Base-by-base conservation (phyloP, 2,888 invertebrate genomes). In the Drosophila vallismaia region DNA sequence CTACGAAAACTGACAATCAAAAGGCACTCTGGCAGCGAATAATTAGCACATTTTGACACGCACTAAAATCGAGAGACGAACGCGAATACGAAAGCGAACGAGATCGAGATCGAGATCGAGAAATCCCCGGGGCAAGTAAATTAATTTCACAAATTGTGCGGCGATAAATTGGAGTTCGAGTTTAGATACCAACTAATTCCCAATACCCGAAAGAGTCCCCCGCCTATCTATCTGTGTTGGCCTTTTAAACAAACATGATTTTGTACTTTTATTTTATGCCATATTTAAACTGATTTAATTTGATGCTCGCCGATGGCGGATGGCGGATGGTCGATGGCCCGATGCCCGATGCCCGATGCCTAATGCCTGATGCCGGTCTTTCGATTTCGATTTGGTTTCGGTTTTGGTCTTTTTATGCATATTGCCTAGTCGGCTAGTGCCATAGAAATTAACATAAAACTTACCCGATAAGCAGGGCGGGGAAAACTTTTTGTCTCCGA, bases 131-230 rank as follows among this genome's bases (percentile, higher is more conserved):
- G 36, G 44, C 73, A 24, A 68, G 84, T 79, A 82, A 86, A 89
- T 89, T 88, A 80, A 88, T 86, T 87, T 77, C 89, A 89, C 87
- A 86, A 88, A 89, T 86, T 85, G 80, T 78, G 59, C 58, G 59
- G 52, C 76, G 84, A 79, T 82, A 88, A 86, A 82, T 71, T 77
- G 54, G 60, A 49, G 40, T 66, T 59, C 64, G 60, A 49, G 40
- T 66, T 59, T 53, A 51, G 66, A 60, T 66, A 63, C 71, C 64
- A 63, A 45, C 42, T 14, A 14, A 40, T 40, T 1, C 40, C 14
- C 14, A 12, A 14, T 7, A 33, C 33, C 10, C 10, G 12, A 40
- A 26, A 50, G n/a, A 24, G 44, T 24, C 9, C 9, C 29, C 9
- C 9, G 31, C 6, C 12, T 36, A 26, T 51, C 12, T 36, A 26